A percentile compares a stretch with the other conserved stretches of the same genome.
Evolutionary conservation across 2,113 vertebrate genomes (phyloP).

Genomic region (Neopipo cinnamomea): DNA sequence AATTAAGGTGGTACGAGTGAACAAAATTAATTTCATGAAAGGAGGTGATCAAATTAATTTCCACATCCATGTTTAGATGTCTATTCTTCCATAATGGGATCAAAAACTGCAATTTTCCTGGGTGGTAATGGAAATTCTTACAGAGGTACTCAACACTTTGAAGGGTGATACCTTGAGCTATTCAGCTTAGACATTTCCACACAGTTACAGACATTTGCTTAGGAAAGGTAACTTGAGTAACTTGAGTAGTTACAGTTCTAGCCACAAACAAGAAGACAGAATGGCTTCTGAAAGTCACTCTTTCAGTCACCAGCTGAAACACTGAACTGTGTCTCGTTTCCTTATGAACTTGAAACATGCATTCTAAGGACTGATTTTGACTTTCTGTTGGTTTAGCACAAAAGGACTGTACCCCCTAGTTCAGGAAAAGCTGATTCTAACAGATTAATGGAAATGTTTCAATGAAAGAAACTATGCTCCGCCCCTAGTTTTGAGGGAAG

Average conservation of each 20-base stretch:
- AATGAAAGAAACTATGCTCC: neutral
- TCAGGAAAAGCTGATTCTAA: neutral
- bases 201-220: neutral
- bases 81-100: neutral
- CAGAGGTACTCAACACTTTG: neutral
- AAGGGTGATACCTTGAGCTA: neutral
- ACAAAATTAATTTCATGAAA: slow-evolving; percentile 8
- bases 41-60: neutral
- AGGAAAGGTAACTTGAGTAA: neutral
- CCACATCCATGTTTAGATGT: neutral
- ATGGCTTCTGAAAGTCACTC: neutral
- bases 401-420: neutral
- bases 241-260: neutral
- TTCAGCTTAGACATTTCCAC: neutral
- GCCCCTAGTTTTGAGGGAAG: neutral
- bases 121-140: neutral
- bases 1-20: neutral
- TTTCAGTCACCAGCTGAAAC: neutral
- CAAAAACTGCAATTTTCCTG: neutral
- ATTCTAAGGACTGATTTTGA: neutral
- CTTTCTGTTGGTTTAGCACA: neutral
- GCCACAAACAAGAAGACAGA: neutral
- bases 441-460: neutral
- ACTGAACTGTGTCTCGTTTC: neutral
- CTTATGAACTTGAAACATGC: neutral